A percentile compares a stretch with the other conserved stretches of the same genome.
Conservation (phyloP, 2,797 vertebrate genomes). For the Molothrus aeneus region DNA sequence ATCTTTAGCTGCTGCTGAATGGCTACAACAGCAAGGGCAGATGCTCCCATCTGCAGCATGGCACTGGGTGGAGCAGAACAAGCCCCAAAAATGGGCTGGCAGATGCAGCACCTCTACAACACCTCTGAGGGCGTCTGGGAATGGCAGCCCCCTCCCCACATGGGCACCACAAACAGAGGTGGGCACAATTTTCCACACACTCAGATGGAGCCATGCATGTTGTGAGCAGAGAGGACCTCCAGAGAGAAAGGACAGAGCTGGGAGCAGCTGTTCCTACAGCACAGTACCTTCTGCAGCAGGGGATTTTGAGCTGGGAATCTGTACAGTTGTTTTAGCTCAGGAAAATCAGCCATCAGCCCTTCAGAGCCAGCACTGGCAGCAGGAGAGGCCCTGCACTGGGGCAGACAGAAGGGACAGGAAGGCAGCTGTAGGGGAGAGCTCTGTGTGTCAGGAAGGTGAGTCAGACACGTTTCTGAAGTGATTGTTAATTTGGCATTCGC, state of each 20-base stretch:
- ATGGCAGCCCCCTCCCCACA: background rate
- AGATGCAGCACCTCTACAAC: background rate
- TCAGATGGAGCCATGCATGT: background rate
- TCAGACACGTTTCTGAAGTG: background rate
- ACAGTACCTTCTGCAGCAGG: background rate
- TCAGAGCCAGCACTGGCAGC: background rate
- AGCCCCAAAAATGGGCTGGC: background rate
- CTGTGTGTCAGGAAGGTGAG: background rate
- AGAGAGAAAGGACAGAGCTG: background rate
- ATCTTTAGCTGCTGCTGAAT: background rate
- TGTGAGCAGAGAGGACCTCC: background rate
- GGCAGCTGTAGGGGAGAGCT: background rate
- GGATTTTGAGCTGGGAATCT: background rate
- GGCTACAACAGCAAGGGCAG: conserved; percentile 15
- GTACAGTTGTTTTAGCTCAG: background rate
- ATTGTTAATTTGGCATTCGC: background rate
- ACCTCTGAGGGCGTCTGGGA: background rate
- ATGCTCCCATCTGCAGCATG: background rate
- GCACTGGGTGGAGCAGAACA: background rate
- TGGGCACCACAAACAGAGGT: background rate
- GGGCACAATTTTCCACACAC: fast-evolving
- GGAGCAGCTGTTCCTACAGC: conserved; percentile 34
- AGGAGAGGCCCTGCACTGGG: background rate
- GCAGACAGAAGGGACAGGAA: background rate
- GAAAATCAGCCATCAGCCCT: background rate